These are phyloP conservation scores for Himantopus leucocephalus DNA, from an alignment of 2,113 vertebrate species.

Conservation along the genomic window DNA sequence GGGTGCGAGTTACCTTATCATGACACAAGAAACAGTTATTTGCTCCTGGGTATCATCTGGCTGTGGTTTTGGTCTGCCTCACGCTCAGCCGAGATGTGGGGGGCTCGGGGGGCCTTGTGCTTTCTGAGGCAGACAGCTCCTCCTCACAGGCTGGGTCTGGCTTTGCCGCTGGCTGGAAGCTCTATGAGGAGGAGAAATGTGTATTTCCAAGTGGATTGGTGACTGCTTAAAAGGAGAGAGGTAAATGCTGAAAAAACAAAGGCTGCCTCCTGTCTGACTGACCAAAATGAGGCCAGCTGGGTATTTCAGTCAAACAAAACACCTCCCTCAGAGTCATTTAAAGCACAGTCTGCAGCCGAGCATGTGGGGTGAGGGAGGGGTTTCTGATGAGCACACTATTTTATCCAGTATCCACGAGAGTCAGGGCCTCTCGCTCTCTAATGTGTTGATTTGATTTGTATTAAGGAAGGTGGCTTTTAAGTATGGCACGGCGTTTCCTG, in stretches of 20 bases:
- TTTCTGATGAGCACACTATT: neutral
- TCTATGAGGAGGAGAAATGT: neutral
- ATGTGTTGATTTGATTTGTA: neutral
- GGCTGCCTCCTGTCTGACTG: neutral
- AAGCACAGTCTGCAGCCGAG: neutral
- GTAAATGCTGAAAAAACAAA: neutral
- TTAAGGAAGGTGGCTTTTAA: slow-evolving; percentile 58
- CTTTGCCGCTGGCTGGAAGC: neutral
- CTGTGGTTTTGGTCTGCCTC: neutral
- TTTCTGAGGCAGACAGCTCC: neutral
- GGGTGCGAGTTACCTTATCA: neutral
- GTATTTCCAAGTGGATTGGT: neutral
- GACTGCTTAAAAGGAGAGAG: neutral
- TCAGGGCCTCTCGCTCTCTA: neutral
- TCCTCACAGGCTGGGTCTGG: neutral
- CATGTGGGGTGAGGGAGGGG: fast-evolving
- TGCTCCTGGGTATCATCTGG: neutral
- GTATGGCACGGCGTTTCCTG: slow-evolving; percentile 56
- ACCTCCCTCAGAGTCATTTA: neutral
- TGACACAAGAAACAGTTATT: neutral
- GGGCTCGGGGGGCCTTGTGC: too few relatives aligned
- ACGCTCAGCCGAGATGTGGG: neutral
- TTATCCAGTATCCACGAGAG: neutral
- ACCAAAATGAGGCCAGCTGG: neutral
- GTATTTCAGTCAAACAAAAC: neutral